Evolutionary conservation across 2,888 invertebrate species (phyloP).

Genomic region (Seira ritae): DNA sequence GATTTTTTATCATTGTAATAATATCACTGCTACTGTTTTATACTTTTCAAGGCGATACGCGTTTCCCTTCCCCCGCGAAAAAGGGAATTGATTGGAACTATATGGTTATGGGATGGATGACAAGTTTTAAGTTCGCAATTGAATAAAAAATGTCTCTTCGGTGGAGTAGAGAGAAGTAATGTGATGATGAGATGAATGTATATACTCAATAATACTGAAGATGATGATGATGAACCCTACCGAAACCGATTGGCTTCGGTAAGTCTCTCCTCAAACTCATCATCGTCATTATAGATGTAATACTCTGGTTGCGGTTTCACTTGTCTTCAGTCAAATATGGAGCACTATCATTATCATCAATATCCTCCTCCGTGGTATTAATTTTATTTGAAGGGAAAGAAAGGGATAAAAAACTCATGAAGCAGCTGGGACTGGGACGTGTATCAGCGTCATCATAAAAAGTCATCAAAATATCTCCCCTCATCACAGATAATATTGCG

Average conservation of each 20-base stretch:
- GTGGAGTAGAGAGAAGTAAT: neutral
- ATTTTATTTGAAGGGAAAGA: conserved; percentile 44
- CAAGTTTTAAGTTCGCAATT: too few relatives aligned
- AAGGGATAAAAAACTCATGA: conserved; percentile 52
- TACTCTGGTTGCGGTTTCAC: conserved; percentile 57
- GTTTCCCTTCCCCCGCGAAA: too few relatives aligned
- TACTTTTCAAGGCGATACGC: neutral
- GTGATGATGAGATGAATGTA: conserved; percentile 40
- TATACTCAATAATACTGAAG: conserved; percentile 1
- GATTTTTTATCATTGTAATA: conserved; percentile 59
- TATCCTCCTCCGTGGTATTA: conserved; percentile 46
- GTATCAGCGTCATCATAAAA: conserved; percentile 40
- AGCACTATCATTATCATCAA: conserved; percentile 36
- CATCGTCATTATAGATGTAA: conserved; percentile 25
- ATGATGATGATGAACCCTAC: conserved; percentile 18
- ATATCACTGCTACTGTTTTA: neutral
- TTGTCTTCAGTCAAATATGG: conserved; percentile 41
- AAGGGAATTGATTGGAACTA: neutral
- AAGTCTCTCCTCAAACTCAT: conserved; percentile 20
- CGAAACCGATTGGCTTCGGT: conserved; percentile 32
- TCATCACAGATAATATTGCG: conserved; percentile 32
- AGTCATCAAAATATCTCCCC: conserved; percentile 52
- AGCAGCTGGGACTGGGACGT: conserved; percentile 50
- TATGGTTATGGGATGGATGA: too few relatives aligned
- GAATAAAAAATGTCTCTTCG: too few relatives aligned